These are phyloP conservation scores for Poecile montanus DNA, from an alignment of 2,797 vertebrate genomes.

Conservation along the genomic window DNA sequence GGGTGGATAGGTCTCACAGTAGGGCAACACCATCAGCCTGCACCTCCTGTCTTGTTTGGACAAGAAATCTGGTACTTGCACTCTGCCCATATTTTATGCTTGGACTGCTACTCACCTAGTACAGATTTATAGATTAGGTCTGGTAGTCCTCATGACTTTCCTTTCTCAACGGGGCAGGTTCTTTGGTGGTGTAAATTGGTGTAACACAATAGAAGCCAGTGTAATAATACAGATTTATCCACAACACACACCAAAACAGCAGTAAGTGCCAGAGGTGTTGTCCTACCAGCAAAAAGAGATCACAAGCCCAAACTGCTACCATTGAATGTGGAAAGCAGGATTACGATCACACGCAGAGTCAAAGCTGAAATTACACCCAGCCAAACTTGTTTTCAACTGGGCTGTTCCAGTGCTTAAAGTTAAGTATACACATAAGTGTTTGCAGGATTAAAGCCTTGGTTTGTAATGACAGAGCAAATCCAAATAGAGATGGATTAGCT, in stretches of 20 bases:
- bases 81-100: background rate
- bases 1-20: background rate
- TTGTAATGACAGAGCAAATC: constrained; percentile 52
- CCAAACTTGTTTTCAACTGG: constrained; percentile 18
- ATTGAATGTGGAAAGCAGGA: background rate
- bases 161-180: background rate
- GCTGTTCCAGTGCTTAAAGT: constrained; percentile 35
- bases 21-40: background rate
- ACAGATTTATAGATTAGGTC: background rate
- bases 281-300: background rate
- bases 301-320: background rate
- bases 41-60: background rate
- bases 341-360: rapidly evolving
- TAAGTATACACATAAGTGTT: constrained; percentile 59
- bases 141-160: background rate
- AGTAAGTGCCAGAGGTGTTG: background rate
- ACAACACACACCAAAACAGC: background rate
- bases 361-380: background rate
- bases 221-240: background rate
- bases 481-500: constrained; percentile 68
- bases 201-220: background rate
- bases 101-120: background rate
- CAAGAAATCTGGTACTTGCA: background rate
- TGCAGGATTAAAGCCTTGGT: constrained; percentile 47
- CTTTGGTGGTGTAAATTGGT: background rate